These are phyloP conservation scores for Connochaetes taurinus DNA, from an alignment of 2,113 vertebrate genomes.

Conservation along the genomic window DNA sequence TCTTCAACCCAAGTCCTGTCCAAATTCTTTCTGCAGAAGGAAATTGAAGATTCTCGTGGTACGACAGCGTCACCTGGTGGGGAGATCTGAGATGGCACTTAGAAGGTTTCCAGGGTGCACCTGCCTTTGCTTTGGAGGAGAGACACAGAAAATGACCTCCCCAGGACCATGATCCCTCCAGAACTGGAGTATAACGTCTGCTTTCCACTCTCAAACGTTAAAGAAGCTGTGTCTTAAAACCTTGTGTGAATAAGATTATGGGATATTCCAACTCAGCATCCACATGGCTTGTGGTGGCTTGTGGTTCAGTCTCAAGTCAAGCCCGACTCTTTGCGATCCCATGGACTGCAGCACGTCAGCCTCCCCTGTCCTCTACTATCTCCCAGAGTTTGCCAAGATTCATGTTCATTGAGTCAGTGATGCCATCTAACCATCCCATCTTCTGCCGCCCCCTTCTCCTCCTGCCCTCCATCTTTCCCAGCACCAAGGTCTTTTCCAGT, in stretches of 20 bases:
- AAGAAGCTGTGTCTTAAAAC: background rate
- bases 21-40: fast-evolving
- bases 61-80: constrained; percentile 58
- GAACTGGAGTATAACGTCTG: background rate
- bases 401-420: background rate
- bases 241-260: background rate
- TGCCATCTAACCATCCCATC: background rate
- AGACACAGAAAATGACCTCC: background rate
- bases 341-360: background rate
- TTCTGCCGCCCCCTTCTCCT: fast-evolving
- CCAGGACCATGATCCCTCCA: background rate
- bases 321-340: background rate
- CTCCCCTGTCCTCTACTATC: background rate
- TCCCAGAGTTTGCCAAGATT: background rate
- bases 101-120: fast-evolving
- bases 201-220: background rate
- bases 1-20: fast-evolving
- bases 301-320: background rate
- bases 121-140: fast-evolving
- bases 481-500: background rate
- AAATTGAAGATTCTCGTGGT: fast-evolving
- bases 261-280: background rate
- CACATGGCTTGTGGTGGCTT: background rate
- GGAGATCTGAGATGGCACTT: fast-evolving
- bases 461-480: background rate